These are phyloP conservation scores for Lordiphosa clarofinis DNA, from an alignment of 1,140 invertebrate species.

Conservation along the genomic window DNA sequence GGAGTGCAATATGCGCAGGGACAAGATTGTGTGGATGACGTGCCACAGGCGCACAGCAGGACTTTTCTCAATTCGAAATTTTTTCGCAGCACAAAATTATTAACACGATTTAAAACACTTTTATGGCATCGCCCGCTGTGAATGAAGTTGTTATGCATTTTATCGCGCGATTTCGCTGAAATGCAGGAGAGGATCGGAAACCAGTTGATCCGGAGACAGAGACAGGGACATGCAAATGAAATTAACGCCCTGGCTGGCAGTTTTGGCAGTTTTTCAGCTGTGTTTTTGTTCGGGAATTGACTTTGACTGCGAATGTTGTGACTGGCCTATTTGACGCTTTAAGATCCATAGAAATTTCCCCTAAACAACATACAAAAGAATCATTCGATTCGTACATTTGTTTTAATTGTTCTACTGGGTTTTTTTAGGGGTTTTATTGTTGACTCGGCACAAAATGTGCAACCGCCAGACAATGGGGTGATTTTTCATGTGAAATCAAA, in stretches of 20 bases:
- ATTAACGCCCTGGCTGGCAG: conserved; percentile 67
- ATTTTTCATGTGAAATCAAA: conserved; percentile 57
- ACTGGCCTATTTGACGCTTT: conserved; percentile 74
- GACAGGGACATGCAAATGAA: conserved; percentile 61
- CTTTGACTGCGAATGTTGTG: conserved; percentile 51
- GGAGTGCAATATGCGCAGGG: conserved; percentile 28
- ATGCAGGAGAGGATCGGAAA: conserved; percentile 12
- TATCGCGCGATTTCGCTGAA: conserved; percentile 73
- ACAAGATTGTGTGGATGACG: conserved; percentile 46
- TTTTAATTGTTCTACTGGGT: conserved; percentile 68
- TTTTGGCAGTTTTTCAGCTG: conserved; percentile 58
- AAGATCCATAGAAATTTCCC: conserved; percentile 60
- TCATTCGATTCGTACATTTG: conserved; percentile 65
- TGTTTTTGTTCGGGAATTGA: conserved; percentile 23
- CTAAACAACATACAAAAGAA: conserved; percentile 21
- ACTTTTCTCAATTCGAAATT: conserved; percentile 65
- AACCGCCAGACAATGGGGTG: conserved; percentile 30
- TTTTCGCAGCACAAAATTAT: conserved; percentile 73
- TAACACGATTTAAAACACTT: conserved; percentile 79
- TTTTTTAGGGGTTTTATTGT: conserved; percentile 36
- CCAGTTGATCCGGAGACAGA: conserved; percentile 15
- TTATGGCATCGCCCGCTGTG: conserved; percentile 77
- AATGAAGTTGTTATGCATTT: conserved; percentile 79
- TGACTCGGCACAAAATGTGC: conserved; percentile 66
- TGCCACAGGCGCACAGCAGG: conserved; percentile 68